A percentile compares a stretch with the other conserved stretches of the same genome.
phyloP scores from a whole-genome alignment of 2,888 invertebrate genomes.

The Alitta virens region DNA sequence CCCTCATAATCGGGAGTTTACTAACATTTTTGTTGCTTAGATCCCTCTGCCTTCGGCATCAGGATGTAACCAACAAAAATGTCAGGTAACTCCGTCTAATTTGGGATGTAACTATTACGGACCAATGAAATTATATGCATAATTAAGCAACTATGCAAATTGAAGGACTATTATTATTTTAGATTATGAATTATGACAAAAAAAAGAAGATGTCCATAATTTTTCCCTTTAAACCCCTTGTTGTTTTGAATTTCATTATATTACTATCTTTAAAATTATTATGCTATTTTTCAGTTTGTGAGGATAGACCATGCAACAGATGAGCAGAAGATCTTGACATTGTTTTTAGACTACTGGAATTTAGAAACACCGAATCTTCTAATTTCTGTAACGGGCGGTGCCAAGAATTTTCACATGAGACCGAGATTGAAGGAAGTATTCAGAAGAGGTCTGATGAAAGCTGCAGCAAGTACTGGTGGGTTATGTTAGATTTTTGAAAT shows the following conservation, averaged over 20 bases:
- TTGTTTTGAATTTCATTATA: neutral
- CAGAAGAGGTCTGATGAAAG: slow-evolving; percentile 54
- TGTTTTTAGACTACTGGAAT: slow-evolving; percentile 51
- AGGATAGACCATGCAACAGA: slow-evolving; percentile 47
- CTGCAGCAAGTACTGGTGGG: slow-evolving; percentile 53
- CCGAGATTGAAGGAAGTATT: slow-evolving; percentile 52
- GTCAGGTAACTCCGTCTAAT: too few species aligned
- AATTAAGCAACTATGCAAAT: too few species aligned
- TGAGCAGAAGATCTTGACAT: slow-evolving; percentile 42
- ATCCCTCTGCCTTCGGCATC: too few species aligned
- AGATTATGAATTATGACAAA: too few species aligned
- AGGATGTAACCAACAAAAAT: too few species aligned
- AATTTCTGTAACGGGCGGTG: slow-evolving; percentile 58
- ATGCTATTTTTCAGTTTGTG: slow-evolving; percentile 43
- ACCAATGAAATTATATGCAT: neutral
- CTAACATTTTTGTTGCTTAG: too few species aligned
- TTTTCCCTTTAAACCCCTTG: neutral
- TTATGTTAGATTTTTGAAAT: too few species aligned
- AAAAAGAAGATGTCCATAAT: too few species aligned
- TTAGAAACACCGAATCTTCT: slow-evolving; percentile 55
- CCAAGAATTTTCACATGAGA: slow-evolving; percentile 55
- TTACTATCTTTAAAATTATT: too few species aligned
- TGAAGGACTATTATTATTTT: too few species aligned
- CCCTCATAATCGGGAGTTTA: too few species aligned
- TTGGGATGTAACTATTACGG: neutral